phyloP scores from a whole-genome alignment of 2,797 vertebrate species.

The Adrianichthys oophorus region DNA sequence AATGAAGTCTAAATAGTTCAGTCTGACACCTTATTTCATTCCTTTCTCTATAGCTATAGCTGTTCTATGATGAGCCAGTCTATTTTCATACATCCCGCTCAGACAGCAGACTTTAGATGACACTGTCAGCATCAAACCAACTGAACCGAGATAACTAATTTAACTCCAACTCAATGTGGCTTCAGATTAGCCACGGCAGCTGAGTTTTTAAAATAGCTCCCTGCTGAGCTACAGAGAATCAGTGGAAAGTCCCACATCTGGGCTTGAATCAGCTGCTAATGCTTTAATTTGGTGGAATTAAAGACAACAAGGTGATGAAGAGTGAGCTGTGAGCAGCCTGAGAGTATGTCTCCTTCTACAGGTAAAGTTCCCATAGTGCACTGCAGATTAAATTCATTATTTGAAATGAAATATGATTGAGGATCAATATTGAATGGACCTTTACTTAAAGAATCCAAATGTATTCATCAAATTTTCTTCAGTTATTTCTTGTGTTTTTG shows the following conservation, averaged over 20 bases:
- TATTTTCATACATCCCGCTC: conserved; percentile 14
- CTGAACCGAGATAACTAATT: conserved; percentile 48
- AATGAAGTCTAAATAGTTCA: no score
- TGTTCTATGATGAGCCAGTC: conserved; percentile 9
- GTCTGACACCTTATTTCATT: no score
- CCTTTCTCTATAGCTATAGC: conserved; percentile 1
- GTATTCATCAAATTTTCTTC: no score
- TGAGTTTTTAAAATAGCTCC: conserved; percentile 63
- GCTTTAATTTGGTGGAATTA: conserved; percentile 15
- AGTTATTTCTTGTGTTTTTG: no score
- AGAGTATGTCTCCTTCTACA: conserved; percentile 67
- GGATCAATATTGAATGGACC: no score
- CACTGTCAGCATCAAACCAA: conserved; percentile 45
- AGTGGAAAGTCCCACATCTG: conserved; percentile 43
- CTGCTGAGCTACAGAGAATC: conserved; percentile 22
- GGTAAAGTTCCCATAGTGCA: conserved; percentile 29
- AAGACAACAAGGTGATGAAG: background rate
- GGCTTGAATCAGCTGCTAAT: conserved; percentile 17
- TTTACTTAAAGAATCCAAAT: no score
- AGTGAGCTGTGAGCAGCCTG: background rate
- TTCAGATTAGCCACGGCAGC: conserved; percentile 48
- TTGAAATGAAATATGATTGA: no score
- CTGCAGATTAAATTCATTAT: background rate
- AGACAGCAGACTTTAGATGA: conserved; percentile 33
- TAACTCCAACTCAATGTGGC: conserved; percentile 49